phyloP scores from a whole-genome alignment of 2,888 invertebrate species.

The Phlogophora meticulosa region DNA sequence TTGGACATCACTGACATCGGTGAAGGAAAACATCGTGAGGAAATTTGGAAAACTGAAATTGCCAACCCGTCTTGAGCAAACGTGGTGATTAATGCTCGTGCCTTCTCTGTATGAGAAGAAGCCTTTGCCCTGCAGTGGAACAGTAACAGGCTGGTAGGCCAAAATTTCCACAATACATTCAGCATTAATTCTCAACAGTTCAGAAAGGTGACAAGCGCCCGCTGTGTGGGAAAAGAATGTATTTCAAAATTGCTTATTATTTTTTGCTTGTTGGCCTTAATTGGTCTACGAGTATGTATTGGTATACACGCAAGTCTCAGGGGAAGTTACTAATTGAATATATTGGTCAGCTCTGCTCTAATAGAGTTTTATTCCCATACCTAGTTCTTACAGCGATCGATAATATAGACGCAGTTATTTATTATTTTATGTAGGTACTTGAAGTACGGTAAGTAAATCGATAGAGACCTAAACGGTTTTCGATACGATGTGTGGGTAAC shows the following conservation, averaged over 20 bases:
- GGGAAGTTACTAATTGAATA: slow-evolving; percentile 24
- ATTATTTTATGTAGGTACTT: slow-evolving; percentile 13
- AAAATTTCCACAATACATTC: too few species aligned
- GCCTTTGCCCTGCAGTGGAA: too few species aligned
- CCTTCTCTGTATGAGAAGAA: too few species aligned
- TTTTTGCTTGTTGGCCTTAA: neutral
- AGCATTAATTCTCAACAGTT: too few species aligned
- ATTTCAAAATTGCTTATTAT: neutral
- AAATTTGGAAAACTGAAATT: too few species aligned
- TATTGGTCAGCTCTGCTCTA: slow-evolving; percentile 33
- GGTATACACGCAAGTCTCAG: slow-evolving; percentile 8
- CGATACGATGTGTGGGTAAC: neutral
- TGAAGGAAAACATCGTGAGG: too few species aligned
- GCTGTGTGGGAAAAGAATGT: neutral
- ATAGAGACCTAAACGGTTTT: neutral
- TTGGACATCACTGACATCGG: too few species aligned
- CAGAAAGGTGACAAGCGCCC: neutral
- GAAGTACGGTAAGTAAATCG: slow-evolving; percentile 1
- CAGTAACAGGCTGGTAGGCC: too few species aligned
- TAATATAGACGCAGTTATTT: slow-evolving; percentile 1
- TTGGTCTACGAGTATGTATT: neutral
- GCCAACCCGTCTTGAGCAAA: too few species aligned
- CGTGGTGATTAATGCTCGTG: too few species aligned
- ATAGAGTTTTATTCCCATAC: slow-evolving; percentile 7
- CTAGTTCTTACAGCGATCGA: neutral